phyloP scores from a whole-genome alignment of 2,797 vertebrate species.

The Orestias chungarensis region DNA sequence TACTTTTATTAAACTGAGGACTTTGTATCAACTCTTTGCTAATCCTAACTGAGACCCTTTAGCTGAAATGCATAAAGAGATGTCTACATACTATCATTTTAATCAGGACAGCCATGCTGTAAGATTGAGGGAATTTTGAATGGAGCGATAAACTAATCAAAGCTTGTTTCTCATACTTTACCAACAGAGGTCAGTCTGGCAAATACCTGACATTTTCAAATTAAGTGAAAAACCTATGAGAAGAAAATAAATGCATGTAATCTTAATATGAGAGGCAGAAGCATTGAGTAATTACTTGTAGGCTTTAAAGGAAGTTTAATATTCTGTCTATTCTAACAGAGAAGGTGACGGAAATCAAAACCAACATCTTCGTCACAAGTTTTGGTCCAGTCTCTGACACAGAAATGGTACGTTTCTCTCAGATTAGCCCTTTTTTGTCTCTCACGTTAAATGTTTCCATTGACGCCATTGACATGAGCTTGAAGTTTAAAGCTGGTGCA shows the following conservation, averaged over 20 bases:
- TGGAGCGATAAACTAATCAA: background rate
- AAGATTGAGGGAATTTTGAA: background rate
- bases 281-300: background rate
- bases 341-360: conserved; percentile 96
- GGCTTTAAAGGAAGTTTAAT: background rate
- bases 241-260: background rate
- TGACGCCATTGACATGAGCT: background rate
- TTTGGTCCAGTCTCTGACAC: conserved; percentile 97
- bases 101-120: background rate
- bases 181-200: background rate
- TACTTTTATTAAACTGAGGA: too few species aligned
- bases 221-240: background rate
- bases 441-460: too few species aligned
- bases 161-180: background rate
- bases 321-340: conserved; percentile 78
- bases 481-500: background rate
- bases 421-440: background rate
- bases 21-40: too few species aligned
- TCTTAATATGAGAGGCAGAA: background rate
- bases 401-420: conserved; percentile 87
- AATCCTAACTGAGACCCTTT: too few species aligned
- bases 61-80: too few species aligned
- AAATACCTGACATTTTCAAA: background rate
- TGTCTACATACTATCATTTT: too few species aligned
- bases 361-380: conserved; percentile 98